A percentile compares a stretch with the other conserved stretches of the same genome.
These are phyloP conservation scores for Euura lappo DNA, from an alignment of 1,140 invertebrate genomes.

Conservation along the genomic window DNA sequence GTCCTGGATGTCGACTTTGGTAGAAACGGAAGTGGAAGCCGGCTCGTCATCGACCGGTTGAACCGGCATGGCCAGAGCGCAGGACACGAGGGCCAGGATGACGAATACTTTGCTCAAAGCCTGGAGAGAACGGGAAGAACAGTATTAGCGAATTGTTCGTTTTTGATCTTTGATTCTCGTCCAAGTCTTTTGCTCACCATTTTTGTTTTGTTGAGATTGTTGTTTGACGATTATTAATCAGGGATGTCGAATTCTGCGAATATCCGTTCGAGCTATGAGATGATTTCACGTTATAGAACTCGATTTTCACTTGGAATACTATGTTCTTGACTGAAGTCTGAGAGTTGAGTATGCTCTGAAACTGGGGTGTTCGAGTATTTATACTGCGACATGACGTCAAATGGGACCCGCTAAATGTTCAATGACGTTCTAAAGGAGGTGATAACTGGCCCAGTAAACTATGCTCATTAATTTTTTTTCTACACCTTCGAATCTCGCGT, in stretches of 20 bases:
- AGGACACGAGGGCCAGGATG: background rate
- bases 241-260: background rate
- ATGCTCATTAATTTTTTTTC: constrained; percentile 9
- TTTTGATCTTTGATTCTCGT: background rate
- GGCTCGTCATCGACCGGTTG: background rate
- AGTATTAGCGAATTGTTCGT: background rate
- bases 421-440: constrained; percentile 46
- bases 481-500: no score
- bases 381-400: constrained; percentile 56
- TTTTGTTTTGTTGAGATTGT: background rate
- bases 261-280: background rate
- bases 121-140: background rate
- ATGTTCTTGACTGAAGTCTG: background rate
- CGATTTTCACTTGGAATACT: no score
- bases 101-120: background rate
- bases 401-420: constrained; percentile 52
- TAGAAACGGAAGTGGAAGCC: background rate
- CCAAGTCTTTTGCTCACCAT: background rate
- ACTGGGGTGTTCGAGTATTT: constrained; percentile 38
- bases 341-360: constrained; percentile 20
- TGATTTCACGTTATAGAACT: background rate
- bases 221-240: background rate
- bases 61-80: constrained; percentile 9
- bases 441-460: constrained; percentile 54
- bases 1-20: no score